phyloP scores from a whole-genome alignment of 2,888 invertebrate genomes.

The Xylota sylvarum region DNA sequence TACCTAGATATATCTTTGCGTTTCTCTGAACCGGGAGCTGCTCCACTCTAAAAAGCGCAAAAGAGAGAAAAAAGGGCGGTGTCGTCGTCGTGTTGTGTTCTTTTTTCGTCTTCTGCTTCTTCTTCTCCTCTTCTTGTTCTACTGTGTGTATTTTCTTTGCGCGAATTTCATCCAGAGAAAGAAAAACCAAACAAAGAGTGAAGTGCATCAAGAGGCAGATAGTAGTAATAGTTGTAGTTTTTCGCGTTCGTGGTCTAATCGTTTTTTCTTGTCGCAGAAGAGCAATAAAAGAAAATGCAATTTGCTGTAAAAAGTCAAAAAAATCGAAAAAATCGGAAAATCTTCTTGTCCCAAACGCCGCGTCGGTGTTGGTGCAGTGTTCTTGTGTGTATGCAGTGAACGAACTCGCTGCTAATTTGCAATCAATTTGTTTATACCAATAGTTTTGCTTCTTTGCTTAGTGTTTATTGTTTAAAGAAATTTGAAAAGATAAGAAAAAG shows the following conservation, averaged over 20 bases:
- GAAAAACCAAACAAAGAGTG: slow-evolving; percentile 58
- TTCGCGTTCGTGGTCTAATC: slow-evolving; percentile 18
- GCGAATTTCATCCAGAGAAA: slow-evolving; percentile 51
- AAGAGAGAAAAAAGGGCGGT: slow-evolving; percentile 74
- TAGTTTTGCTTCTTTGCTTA: slow-evolving; percentile 14
- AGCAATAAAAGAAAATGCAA: slow-evolving; percentile 58
- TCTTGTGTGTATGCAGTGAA: slow-evolving; percentile 71
- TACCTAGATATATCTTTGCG: slow-evolving; percentile 16
- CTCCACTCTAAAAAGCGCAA: slow-evolving; percentile 51
- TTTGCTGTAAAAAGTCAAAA: slow-evolving; percentile 53
- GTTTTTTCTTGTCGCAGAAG: slow-evolving; percentile 14
- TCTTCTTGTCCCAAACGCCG: slow-evolving; percentile 25
- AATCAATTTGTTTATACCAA: slow-evolving; percentile 9
- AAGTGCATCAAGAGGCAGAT: slow-evolving; percentile 48
- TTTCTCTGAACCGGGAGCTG: slow-evolving; percentile 37
- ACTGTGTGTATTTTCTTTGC: slow-evolving; percentile 59
- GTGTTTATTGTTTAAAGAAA: slow-evolving; percentile 24
- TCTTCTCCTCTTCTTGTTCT: slow-evolving; percentile 16
- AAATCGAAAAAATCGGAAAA: slow-evolving; percentile 39
- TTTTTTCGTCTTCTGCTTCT: slow-evolving; percentile 33
- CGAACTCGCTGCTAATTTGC: slow-evolving; percentile 49
- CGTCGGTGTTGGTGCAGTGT: slow-evolving; percentile 59
- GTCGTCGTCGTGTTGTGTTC: slow-evolving; percentile 71
- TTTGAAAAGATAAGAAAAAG: background rate
- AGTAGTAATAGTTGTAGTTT: slow-evolving; percentile 2